Evolutionary conservation across 2,113 vertebrate genomes (phyloP), one percentile per base, ranked within the genome.

Genomic region (Manacus vitellinus): DNA sequence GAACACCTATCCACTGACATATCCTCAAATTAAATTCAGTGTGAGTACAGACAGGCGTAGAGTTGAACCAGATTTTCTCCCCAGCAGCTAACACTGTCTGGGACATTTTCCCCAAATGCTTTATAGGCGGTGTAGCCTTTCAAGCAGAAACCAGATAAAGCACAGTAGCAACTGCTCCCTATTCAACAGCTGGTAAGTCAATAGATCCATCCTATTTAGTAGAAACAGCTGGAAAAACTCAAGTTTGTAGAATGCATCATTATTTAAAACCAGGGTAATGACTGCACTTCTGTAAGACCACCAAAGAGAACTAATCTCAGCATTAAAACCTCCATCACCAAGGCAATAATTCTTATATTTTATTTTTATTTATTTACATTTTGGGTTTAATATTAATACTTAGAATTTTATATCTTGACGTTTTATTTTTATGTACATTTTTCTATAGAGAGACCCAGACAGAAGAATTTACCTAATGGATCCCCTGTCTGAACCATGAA

Each of bases 401-500:
- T 56, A 55, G 1, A 39, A 35, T n/a, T 72, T 59, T 51, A 49
- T 80, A 43, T 68, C 14, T 39, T 56, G 28, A 27, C 8, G 23
- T 73, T 66, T 68, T 44, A 61, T 72, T 74, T 78, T 72, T 46
- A 79, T 46, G 33, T 47, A 80, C 12, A 51, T 74, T 91, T 86
- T 86, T 71, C 65, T 73, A 65, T 1, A 73, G 68, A 73, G 52
- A 91, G 9, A 79, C 31, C 16, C 6, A 20, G 71, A 76, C 51
- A 59, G 43, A 94, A 85, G 44, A 66, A 84, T 72, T 98, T 98
- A 99, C 99, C 99, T 98, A 99, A 98, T 6, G 99, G 99, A 97
- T 99, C 99, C 88, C 99, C 99, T 2, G 99, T 99, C 97, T 99
- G 99, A 73, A 99, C 99, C 99, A 99, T 99, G 97, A 99, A 99